Percentiles rank a stretch among this genome's conserved stretches.
These are phyloP conservation scores for Tragelaphus imberbis DNA, from an alignment of 2,113 vertebrate genomes.

Conservation along the genomic window DNA sequence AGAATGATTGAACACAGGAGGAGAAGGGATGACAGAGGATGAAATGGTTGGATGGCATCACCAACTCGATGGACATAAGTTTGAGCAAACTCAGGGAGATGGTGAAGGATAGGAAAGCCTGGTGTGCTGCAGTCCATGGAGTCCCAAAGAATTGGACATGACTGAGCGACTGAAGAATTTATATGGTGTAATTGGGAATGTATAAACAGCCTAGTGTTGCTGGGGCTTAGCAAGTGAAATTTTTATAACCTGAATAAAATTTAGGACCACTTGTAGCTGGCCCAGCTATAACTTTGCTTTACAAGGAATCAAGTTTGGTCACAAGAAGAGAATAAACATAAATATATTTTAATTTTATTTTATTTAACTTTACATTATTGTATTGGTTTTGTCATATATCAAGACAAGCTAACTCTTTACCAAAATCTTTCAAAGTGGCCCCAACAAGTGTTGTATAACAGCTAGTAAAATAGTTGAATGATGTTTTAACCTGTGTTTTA, in stretches of 20 bases:
- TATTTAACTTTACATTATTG: no score
- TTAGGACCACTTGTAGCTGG: not conserved
- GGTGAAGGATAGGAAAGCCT: not conserved
- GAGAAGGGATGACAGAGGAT: not conserved
- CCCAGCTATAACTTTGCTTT: not conserved
- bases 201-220: not conserved
- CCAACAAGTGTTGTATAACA: not conserved
- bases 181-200: not conserved
- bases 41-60: not conserved
- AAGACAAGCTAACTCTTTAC: not conserved
- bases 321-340: not conserved
- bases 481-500: not conserved
- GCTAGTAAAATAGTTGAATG: not conserved
- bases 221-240: not conserved
- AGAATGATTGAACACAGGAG: not conserved
- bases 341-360: no score
- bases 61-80: not conserved
- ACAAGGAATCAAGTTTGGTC: not conserved
- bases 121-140: accelerated
- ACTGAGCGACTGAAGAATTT: not conserved
- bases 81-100: not conserved
- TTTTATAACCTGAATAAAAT: not conserved
- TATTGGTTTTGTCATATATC: no score
- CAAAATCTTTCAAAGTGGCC: not conserved
- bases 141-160: not conserved